Evolutionary conservation across 2,888 invertebrate species (phyloP).

Genomic region (Temnothorax ravouxi): DNA sequence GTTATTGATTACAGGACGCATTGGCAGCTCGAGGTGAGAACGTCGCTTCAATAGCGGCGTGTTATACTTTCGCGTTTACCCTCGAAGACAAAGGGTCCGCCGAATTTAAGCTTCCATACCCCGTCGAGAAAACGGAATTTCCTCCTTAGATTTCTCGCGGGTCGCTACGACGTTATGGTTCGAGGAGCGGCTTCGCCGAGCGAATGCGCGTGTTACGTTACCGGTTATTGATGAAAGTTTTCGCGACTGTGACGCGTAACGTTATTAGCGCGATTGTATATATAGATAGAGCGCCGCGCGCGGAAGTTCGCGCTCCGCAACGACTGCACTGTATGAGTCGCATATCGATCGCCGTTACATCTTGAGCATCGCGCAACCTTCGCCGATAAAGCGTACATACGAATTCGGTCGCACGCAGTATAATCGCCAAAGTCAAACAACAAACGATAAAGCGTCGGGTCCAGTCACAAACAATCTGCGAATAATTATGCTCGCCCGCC

Average conservation of each 20-base stretch:
- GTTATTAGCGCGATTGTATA: conserved; percentile 50
- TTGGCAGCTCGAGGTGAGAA: conserved; percentile 8
- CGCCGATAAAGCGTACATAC: conserved; percentile 37
- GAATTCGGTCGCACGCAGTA: conserved; percentile 43
- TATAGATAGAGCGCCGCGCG: neutral
- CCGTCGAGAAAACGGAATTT: conserved; percentile 42
- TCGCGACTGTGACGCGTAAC: conserved; percentile 56
- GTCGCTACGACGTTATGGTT: conserved; percentile 39
- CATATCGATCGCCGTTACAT: conserved; percentile 58
- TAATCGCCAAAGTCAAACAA: conserved; percentile 65
- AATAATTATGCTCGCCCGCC: conserved; percentile 48
- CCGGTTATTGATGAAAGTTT: conserved; percentile 58
- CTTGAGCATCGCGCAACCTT: conserved; percentile 25
- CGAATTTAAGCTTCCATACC: conserved; percentile 16
- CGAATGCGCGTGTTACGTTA: conserved; percentile 47
- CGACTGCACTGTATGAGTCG: neutral
- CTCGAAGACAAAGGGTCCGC: conserved; percentile 35
- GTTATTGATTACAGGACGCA: conserved; percentile 33
- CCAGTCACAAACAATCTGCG: conserved; percentile 25
- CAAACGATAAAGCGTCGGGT: conserved; percentile 33
- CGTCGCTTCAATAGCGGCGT: conserved; percentile 36
- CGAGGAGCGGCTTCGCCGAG: conserved; percentile 19
- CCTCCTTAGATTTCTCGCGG: conserved; percentile 44
- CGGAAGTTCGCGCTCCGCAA: conserved; percentile 36
- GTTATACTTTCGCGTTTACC: conserved; percentile 48